phyloP scores from a whole-genome alignment of 2,113 vertebrate genomes.

The Turnix velox region DNA sequence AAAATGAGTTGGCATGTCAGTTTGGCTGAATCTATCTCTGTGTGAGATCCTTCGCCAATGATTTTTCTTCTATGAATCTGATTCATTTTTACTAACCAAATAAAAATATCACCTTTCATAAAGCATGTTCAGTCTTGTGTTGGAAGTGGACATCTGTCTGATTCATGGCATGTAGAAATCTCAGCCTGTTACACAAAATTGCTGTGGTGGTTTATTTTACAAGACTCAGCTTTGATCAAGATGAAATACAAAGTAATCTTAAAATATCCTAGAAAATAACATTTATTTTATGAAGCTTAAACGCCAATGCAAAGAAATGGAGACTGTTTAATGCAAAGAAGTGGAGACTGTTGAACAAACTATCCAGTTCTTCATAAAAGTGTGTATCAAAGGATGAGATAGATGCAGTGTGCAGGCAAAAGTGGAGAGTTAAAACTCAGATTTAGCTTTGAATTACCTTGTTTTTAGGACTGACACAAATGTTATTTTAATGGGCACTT shows the following conservation, averaged over 20 bases:
- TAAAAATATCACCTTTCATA: background rate
- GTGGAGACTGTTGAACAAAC: background rate
- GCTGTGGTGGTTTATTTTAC: background rate
- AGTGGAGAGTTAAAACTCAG: background rate
- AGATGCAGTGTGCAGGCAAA: background rate
- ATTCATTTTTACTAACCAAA: background rate
- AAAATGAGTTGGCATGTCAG: background rate
- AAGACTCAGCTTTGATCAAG: background rate
- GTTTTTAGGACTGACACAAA: constrained; percentile 9
- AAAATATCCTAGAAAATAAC: background rate
- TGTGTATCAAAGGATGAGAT: background rate
- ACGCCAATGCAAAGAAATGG: background rate
- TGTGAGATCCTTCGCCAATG: background rate
- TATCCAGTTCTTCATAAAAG: background rate
- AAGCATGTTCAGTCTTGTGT: background rate
- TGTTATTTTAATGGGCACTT: constrained; percentile 12
- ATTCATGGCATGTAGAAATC: background rate
- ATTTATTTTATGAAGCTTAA: background rate
- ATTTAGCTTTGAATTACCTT: background rate
- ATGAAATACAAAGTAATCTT: background rate
- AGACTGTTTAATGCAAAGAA: background rate
- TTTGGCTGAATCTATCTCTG: background rate
- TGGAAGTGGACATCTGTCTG: background rate
- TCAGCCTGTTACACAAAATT: background rate
- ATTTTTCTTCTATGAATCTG: background rate